Base-by-base conservation (phyloP, 2,797 vertebrate species). In the Sebastes glaucus region DNA sequence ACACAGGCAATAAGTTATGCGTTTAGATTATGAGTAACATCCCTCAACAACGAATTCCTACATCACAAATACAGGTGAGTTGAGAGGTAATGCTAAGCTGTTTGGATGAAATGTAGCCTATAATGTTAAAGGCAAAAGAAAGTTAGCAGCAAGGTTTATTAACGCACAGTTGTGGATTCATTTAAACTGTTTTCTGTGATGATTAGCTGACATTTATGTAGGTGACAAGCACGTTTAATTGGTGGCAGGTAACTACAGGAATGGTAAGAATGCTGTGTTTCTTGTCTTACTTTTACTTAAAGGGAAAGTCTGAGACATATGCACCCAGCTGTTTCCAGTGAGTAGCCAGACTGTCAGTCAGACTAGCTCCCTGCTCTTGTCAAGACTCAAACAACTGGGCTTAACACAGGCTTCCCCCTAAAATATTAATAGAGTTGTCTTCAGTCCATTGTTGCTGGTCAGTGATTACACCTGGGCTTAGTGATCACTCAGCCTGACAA, bases 1-100 rank as follows among this genome's bases (percentile, higher is more conserved):
- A 83, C 81, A 78, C 55, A 73, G 68, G 67, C 79, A 71, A 60
- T 87, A 33, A 53, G 5, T 32, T 32, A 82, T 88, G 91, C 82
- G 83, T 85, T 85, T 90, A 87, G 80, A 87, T 90, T 82, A 91
- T 89, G 89, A 87, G 67, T 85, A 80, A 78, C 67, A 61, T 86
- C 76, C 67, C 35, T 77, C 69, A 85, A 70, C 74, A 55, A 38
- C 87, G 74, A 63, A 67, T 78, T 70, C 85, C 81, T 22, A 28
- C 83, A 72, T 46, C 78, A 63, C 89, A 70, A 71, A 69, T 55
- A 73, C 90, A 93, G 93, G 93, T 94, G 93, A 95, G 93, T 68
- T 71, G 81, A 81, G 77, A 18, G 85, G 84, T 75, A 35, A 7
- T n/a, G 11, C 11, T 35, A 82, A 79, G 80, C 16, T 49, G 46